These are phyloP conservation scores for Lucilia cuprina DNA, from an alignment of 1,140 invertebrate genomes.

Conservation along the genomic window DNA sequence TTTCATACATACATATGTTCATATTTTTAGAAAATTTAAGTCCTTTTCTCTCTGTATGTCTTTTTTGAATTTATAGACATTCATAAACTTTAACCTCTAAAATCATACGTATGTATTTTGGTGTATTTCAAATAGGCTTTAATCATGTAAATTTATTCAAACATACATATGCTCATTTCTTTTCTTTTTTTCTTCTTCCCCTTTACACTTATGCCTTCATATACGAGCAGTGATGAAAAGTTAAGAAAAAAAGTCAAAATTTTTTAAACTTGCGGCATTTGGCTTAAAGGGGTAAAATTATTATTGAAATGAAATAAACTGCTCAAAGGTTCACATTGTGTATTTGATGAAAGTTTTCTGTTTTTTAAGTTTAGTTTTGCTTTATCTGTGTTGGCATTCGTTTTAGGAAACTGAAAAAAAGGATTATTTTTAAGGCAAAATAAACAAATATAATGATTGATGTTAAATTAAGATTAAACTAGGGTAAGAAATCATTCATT, in stretches of 20 bases:
- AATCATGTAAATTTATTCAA: neutral
- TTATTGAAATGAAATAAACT: neutral
- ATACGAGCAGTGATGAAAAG: neutral
- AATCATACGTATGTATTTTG: neutral
- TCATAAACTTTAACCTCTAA: constrained; percentile 2
- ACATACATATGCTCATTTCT: neutral
- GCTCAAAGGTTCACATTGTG: neutral
- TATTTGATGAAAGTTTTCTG: neutral
- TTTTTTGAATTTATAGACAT: neutral
- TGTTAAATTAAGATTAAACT: too few relatives aligned
- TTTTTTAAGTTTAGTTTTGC: too few relatives aligned
- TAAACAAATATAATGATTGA: too few relatives aligned
- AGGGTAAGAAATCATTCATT: too few relatives aligned
- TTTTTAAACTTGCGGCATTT: too few relatives aligned
- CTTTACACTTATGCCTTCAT: neutral
- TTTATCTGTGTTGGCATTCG: too few relatives aligned
- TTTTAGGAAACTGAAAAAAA: too few relatives aligned
- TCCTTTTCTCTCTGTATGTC: neutral
- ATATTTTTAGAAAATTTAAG: neutral
- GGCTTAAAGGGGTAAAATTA: neutral
- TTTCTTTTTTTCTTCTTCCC: neutral
- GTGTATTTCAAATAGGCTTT: neutral
- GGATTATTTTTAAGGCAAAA: too few relatives aligned
- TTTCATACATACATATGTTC: too few relatives aligned
- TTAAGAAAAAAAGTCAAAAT: neutral